Evolutionary conservation across 2,797 vertebrate species (phyloP).

Genomic region (Oreonectes daqikongensis): DNA sequence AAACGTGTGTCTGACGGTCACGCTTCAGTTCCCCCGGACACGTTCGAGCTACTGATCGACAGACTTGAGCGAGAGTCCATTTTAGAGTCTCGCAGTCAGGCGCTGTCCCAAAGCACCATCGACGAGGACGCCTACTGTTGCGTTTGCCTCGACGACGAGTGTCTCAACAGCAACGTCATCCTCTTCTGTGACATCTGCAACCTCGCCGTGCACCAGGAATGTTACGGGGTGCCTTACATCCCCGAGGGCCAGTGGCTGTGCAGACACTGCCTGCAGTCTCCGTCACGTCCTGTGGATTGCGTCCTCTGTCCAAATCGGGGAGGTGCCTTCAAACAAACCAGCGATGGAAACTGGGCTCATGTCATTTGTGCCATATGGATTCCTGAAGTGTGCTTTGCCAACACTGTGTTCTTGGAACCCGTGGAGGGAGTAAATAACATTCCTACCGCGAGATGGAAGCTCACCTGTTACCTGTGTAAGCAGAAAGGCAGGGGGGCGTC

Average conservation of each 20-base stretch:
- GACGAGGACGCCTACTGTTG: conserved; percentile 97
- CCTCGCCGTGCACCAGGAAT: conserved; percentile 97
- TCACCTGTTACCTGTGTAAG: conserved; percentile 96
- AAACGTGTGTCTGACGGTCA: conserved; percentile 90
- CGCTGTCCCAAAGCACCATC: conserved; percentile 85
- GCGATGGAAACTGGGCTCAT: conserved; percentile 96
- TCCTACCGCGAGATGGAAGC: conserved; percentile 94
- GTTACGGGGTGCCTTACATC: conserved; percentile 98
- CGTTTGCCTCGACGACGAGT: conserved; percentile 96
- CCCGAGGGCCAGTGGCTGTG: conserved; percentile 99
- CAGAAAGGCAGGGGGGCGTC: conserved; percentile 94
- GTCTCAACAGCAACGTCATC: conserved; percentile 98
- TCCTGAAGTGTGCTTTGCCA: conserved; percentile 97
- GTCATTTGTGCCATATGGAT: conserved; percentile 99
- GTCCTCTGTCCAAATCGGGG: conserved; percentile 96
- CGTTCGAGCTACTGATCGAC: conserved; percentile 93
- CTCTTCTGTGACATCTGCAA: conserved; percentile 99
- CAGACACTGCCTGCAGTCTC: conserved; percentile 96
- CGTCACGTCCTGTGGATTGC: conserved; percentile 93
- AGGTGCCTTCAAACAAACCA: conserved; percentile 98
- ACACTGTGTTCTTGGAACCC: conserved; percentile 97
- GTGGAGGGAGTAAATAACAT: conserved; percentile 97
- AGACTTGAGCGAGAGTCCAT: conserved; percentile 93
- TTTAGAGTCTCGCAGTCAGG: conserved; percentile 88
- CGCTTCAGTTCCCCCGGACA: conserved; percentile 85